phyloP scores from a whole-genome alignment of 1,140 invertebrate genomes.

The Zaprionus camerounensis region DNA sequence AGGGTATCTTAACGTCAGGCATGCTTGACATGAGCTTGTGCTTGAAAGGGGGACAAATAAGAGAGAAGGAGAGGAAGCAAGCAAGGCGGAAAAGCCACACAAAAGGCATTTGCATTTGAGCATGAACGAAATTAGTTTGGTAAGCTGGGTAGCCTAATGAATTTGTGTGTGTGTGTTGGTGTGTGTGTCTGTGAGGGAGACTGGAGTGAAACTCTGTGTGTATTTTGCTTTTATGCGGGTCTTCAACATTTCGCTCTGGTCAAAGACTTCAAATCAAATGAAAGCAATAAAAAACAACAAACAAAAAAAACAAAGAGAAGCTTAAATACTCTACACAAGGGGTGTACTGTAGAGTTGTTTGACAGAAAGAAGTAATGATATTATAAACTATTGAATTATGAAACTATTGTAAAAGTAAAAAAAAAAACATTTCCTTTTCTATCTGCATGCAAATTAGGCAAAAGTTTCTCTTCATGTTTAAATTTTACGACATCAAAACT shows the following conservation, averaged over 20 bases:
- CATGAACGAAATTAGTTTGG: conserved; percentile 64
- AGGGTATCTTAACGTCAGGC: background rate
- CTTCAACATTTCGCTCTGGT: background rate
- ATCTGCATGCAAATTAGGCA: no score
- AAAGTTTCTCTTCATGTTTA: background rate
- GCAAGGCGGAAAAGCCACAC: conserved; percentile 57
- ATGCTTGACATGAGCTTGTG: background rate
- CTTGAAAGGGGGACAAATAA: background rate
- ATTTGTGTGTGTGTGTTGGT: conserved; percentile 23
- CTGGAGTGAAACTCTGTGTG: background rate
- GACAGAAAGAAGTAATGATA: background rate
- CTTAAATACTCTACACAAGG: background rate
- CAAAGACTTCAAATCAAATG: conserved; percentile 35
- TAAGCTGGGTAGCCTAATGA: conserved; percentile 50
- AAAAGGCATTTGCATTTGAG: conserved; percentile 63
- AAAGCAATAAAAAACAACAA: conserved; percentile 34
- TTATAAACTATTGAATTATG: background rate
- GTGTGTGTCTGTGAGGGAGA: conserved; percentile 33
- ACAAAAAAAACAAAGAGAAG: background rate
- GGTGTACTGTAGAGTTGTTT: background rate
- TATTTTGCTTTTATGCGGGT: conserved; percentile 29
- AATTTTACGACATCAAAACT: background rate
- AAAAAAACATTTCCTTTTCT: no score
- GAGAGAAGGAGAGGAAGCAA: background rate
- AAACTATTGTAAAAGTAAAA: background rate